A percentile compares a stretch with the other conserved stretches of the same genome.
These are phyloP conservation scores for Eupeodes luniger DNA, from an alignment of 2,888 invertebrate genomes.

Conservation along the genomic window DNA sequence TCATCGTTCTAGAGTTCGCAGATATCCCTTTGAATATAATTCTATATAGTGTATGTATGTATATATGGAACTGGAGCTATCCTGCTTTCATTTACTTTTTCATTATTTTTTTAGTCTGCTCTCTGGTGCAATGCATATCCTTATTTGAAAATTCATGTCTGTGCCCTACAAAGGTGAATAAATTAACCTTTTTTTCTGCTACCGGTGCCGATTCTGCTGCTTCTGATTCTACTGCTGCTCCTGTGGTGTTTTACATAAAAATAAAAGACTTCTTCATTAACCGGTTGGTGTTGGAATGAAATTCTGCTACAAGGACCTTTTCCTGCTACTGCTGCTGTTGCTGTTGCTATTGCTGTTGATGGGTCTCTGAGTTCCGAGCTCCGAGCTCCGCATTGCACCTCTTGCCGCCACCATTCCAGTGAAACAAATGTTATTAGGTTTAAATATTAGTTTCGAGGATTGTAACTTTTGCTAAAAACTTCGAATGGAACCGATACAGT, in stretches of 20 bases:
- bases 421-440: slow-evolving; percentile 26
- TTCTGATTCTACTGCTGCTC: background rate
- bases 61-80: too few relatives aligned
- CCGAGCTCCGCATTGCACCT: background rate
- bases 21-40: slow-evolving; percentile 35
- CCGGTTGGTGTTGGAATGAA: slow-evolving; percentile 14
- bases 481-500: slow-evolving; percentile 5
- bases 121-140: slow-evolving; percentile 41
- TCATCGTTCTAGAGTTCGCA: slow-evolving; percentile 21
- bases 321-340: background rate
- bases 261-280: slow-evolving; percentile 40
- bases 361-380: background rate
- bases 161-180: slow-evolving; percentile 55
- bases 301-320: slow-evolving; percentile 1
- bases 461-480: slow-evolving; percentile 10
- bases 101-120: slow-evolving; percentile 14
- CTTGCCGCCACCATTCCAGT: background rate
- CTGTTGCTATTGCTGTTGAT: background rate
- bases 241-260: slow-evolving; percentile 21
- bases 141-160: slow-evolving; percentile 52
- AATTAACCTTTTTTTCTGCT: slow-evolving; percentile 16
- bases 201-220: too few relatives aligned
- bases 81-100: slow-evolving; percentile 31
- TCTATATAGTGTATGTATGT: too few relatives aligned
- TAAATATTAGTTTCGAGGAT: slow-evolving; percentile 20